Percentiles rank a stretch among this genome's conserved stretches.
phyloP scores from a whole-genome alignment of 2,797 vertebrate species.

The Cyclura pinguis region DNA sequence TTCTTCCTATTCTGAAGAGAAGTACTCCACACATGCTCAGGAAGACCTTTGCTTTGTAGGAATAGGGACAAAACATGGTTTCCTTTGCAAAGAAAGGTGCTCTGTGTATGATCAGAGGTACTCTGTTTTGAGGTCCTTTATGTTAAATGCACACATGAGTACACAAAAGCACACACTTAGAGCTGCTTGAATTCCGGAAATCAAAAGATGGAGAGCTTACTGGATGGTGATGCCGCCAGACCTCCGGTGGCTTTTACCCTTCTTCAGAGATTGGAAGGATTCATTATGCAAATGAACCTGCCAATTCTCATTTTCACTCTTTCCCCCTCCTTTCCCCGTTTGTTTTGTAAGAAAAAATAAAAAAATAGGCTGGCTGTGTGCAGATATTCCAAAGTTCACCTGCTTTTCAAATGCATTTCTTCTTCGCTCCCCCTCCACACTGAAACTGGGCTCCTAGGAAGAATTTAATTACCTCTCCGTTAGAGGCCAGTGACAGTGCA shows the following conservation, averaged over 20 bases:
- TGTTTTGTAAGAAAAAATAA: too few species aligned
- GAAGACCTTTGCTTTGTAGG: background rate
- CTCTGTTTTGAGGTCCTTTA: too few species aligned
- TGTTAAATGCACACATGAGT: too few species aligned
- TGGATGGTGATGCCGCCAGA: background rate
- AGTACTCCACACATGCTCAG: background rate
- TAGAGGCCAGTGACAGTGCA: slow-evolving; percentile 68
- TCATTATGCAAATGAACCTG: too few species aligned
- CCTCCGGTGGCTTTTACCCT: background rate
- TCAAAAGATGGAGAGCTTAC: too few species aligned
- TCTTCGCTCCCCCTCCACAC: fast-evolving
- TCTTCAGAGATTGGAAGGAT: background rate
- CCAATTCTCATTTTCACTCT: background rate
- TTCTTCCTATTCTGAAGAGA: background rate
- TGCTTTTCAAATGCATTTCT: slow-evolving; percentile 21
- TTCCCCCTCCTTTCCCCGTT: background rate
- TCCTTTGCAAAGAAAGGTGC: background rate
- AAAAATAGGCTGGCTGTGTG: background rate
- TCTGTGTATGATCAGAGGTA: background rate
- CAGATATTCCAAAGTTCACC: slow-evolving; percentile 36
- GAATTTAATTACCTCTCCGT: slow-evolving; percentile 76
- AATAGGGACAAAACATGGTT: background rate
- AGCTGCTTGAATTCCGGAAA: background rate
- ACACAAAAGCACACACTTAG: background rate
- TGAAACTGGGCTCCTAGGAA: slow-evolving; percentile 66